Conservation (phyloP, 2,113 vertebrate genomes). For the Nyctereutes procyonoides region DNA sequence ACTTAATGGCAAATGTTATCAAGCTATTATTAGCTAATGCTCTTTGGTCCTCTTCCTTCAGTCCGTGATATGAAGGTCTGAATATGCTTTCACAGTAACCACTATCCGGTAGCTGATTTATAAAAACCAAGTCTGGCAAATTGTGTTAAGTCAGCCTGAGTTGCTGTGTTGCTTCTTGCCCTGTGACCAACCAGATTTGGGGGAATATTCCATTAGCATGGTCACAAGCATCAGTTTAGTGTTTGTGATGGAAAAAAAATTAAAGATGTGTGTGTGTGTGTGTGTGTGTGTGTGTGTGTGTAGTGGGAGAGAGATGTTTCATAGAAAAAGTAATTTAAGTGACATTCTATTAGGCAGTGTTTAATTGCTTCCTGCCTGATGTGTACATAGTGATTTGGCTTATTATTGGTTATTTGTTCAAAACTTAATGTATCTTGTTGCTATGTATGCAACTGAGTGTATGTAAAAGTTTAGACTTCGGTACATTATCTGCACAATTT, state of each 20-base stretch:
- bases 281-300: not conserved
- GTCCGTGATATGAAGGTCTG: not conserved
- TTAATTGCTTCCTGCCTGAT: slow-evolving; percentile 87
- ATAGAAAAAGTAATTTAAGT: slow-evolving; percentile 83
- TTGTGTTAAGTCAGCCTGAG: slow-evolving; percentile 42
- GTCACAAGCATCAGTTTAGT: slow-evolving; percentile 51
- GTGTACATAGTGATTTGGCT: slow-evolving; percentile 87
- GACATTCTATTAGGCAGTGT: slow-evolving; percentile 80
- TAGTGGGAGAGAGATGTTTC: slow-evolving; percentile 30
- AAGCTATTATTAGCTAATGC: slow-evolving; percentile 48
- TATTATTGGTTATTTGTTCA: slow-evolving; percentile 87
- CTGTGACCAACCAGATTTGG: slow-evolving; percentile 39
- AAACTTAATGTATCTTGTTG: slow-evolving; percentile 87
- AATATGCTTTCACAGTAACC: slow-evolving; percentile 33
- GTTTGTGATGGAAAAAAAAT: slow-evolving; percentile 63
- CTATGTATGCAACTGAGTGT: slow-evolving; percentile 85
- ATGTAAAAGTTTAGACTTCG: slow-evolving; percentile 85
- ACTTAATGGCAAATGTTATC: slow-evolving; percentile 27
- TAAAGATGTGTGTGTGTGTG: not conserved
- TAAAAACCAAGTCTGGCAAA: slow-evolving; percentile 44
- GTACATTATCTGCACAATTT: slow-evolving; percentile 88
- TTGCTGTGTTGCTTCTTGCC: not conserved
- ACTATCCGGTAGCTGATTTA: slow-evolving; percentile 33
- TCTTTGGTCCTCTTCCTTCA: slow-evolving; percentile 65
- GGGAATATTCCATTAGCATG: not conserved